These are phyloP conservation scores for Phymastichus coffea DNA, from an alignment of 1,140 invertebrate species.

Conservation along the genomic window DNA sequence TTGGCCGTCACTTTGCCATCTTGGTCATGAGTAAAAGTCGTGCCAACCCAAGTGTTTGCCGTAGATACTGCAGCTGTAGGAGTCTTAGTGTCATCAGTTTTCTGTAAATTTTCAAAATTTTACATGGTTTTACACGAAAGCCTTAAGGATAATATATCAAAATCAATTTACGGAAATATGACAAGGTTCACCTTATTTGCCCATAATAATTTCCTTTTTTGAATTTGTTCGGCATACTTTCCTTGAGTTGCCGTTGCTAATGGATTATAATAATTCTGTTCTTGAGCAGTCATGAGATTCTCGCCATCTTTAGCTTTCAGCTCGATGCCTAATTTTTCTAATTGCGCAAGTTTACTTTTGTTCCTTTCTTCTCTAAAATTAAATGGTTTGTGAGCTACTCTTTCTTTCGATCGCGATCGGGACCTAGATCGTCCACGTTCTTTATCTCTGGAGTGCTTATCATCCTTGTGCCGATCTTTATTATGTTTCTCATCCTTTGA, in stretches of 20 bases:
- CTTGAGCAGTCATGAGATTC: constrained; percentile 35
- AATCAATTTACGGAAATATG: too few relatives aligned
- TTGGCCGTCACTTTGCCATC: constrained; percentile 92
- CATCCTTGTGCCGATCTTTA: constrained; percentile 40
- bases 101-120: constrained; percentile 32
- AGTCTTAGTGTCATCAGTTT: constrained; percentile 44
- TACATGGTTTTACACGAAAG: constrained; percentile 9
- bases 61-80: constrained; percentile 46
- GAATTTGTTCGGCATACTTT: constrained; percentile 84
- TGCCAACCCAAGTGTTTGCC: constrained; percentile 75
- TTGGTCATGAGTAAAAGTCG: constrained; percentile 82
- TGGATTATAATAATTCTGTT: constrained; percentile 80
- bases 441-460: constrained; percentile 40
- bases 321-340: constrained; percentile 57
- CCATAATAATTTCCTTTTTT: constrained; percentile 89
- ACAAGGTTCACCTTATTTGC: constrained; percentile 64
- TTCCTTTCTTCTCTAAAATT: constrained; percentile 52
- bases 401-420: constrained; percentile 42
- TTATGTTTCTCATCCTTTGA: constrained; percentile 37
- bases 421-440: constrained; percentile 39
- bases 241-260: constrained; percentile 74
- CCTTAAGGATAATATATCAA: too few relatives aligned
- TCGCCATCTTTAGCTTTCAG: constrained; percentile 47
- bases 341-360: constrained; percentile 53
- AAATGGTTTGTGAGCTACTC: constrained; percentile 43